These are phyloP conservation scores for Axis porcinus DNA, from an alignment of 2,113 vertebrate genomes.

Conservation along the genomic window DNA sequence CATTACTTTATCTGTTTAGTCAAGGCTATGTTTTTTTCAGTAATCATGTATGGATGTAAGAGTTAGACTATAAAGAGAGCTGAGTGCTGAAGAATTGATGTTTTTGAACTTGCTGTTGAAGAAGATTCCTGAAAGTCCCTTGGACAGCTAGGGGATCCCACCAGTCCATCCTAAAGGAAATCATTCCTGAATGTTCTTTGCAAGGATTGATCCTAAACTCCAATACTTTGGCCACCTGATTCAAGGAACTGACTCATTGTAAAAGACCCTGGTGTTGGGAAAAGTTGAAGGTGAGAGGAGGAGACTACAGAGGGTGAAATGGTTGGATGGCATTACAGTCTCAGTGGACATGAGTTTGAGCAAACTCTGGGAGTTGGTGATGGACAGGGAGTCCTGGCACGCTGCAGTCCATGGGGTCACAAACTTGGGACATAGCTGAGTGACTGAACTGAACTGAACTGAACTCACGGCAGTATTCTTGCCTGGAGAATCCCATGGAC, in stretches of 20 bases:
- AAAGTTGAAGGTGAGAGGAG: not conserved
- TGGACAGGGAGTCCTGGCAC: not conserved
- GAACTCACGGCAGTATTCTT: not conserved
- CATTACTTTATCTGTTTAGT: not conserved
- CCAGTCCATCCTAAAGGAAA: not conserved
- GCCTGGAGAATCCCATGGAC: not conserved
- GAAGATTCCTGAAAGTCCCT: not conserved
- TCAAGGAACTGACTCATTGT: not conserved
- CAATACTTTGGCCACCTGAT: not conserved
- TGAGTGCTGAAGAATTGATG: not conserved
- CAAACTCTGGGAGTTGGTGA: not conserved
- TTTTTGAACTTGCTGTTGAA: not conserved
- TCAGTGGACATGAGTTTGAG: not conserved
- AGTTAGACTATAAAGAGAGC: not conserved
- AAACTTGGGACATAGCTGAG: not conserved
- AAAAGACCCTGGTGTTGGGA: not conserved
- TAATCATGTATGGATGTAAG: not conserved
- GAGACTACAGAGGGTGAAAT: not conserved
- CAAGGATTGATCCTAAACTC: not conserved
- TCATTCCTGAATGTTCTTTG: not conserved
- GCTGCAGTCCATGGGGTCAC: not conserved
- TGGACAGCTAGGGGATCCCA: not conserved
- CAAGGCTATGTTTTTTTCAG: not conserved
- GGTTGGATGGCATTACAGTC: not conserved
- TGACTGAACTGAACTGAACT: not conserved